A percentile compares a stretch with the other conserved stretches of the same genome.
These are phyloP conservation scores for Eriocheir sinensis DNA, from an alignment of 1,140 invertebrate species.

Conservation along the genomic window DNA sequence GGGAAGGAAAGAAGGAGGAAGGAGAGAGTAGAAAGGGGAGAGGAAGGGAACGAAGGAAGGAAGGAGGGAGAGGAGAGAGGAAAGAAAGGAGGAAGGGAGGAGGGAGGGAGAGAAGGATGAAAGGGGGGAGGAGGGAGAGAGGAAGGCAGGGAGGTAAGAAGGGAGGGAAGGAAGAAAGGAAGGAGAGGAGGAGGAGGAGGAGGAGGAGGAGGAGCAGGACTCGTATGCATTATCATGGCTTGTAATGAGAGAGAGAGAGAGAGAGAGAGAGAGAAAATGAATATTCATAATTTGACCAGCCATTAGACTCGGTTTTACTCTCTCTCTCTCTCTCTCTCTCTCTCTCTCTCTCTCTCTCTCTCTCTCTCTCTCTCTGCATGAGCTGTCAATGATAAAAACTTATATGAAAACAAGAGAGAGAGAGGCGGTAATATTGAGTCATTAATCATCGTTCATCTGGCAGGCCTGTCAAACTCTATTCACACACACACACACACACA, in stretches of 20 bases:
- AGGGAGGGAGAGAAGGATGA: background rate
- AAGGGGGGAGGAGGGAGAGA: background rate
- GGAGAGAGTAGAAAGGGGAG: constrained; percentile 29
- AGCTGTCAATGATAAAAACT: background rate
- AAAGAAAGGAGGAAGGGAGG: background rate
- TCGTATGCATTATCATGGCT: background rate
- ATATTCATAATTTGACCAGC: constrained; percentile 15
- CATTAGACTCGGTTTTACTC: background rate
- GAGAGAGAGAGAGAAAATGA: constrained; percentile 38
- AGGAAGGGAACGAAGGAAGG: background rate
- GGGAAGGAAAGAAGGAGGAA: background rate
- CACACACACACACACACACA: background rate
- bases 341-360: constrained; percentile 19
- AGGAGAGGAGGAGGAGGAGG: background rate
- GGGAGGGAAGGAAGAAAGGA: background rate
- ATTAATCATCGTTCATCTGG: background rate
- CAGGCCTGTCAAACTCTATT: background rate
- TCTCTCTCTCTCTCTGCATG: constrained; percentile 6
- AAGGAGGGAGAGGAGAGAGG: background rate
- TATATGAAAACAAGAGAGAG: background rate
- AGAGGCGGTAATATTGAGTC: background rate
- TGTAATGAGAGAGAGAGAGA: constrained; percentile 32
- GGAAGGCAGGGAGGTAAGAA: background rate
- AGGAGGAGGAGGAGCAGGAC: background rate
- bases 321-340: constrained; percentile 16